phyloP scores from a whole-genome alignment of 2,888 invertebrate species.

The Julus scandinavius region DNA sequence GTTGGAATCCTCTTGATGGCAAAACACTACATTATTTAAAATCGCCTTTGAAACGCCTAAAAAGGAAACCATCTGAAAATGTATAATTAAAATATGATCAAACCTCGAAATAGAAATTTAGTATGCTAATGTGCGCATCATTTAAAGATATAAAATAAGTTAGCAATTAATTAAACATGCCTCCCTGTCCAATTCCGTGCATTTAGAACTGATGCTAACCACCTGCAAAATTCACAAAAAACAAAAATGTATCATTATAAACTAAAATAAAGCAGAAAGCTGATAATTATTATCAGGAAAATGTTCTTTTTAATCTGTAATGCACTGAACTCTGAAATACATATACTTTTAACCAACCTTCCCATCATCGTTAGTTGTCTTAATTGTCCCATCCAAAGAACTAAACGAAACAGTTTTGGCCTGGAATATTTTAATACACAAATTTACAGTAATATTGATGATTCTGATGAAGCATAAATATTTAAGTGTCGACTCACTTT shows the following conservation, averaged over 20 bases:
- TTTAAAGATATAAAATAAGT: too few relatives aligned
- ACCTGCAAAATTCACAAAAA: neutral
- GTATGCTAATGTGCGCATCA: neutral
- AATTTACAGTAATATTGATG: neutral
- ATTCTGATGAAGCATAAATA: neutral
- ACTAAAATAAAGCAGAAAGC: too few relatives aligned
- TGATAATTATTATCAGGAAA: too few relatives aligned
- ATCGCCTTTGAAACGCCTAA: conserved; percentile 94
- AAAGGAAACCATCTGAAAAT: conserved; percentile 49
- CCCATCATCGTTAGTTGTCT: conserved; percentile 61
- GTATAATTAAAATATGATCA: neutral
- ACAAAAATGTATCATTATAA: too few relatives aligned
- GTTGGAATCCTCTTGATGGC: conserved; percentile 97
- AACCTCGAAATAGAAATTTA: neutral
- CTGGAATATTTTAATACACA: conserved; percentile 59
- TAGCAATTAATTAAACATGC: conserved; percentile 33
- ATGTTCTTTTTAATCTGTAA: too few relatives aligned
- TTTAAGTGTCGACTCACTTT: conserved; percentile 60
- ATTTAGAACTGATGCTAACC: conserved; percentile 59
- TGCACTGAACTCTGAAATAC: too few relatives aligned
- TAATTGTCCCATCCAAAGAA: conserved; percentile 76
- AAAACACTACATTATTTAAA: conserved; percentile 95
- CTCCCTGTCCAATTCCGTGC: conserved; percentile 56
- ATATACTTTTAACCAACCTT: conserved; percentile 56
- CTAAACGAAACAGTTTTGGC: conserved; percentile 71